Conservation (phyloP, 2,797 vertebrate genomes). For the Buceros bicornis region DNA sequence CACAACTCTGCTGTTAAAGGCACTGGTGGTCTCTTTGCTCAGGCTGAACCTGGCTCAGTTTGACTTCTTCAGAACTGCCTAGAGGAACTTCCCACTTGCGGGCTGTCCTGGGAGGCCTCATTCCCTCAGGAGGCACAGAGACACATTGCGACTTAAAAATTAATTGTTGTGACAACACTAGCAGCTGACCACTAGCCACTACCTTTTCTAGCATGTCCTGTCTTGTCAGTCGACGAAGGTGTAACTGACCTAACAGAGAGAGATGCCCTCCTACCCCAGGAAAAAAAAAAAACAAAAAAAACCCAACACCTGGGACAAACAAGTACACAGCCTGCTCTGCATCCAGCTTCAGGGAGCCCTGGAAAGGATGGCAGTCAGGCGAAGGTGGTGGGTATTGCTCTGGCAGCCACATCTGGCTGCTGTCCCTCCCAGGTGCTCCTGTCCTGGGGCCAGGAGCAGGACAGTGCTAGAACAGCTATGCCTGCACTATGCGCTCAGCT, state of each 20-base stretch:
- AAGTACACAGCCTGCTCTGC: neutral
- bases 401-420: neutral
- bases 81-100: neutral
- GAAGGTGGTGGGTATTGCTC: accelerated
- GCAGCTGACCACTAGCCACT: neutral
- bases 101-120: neutral
- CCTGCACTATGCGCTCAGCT: neutral
- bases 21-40: neutral
- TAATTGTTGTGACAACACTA: neutral
- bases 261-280: neutral
- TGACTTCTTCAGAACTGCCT: neutral
- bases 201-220: neutral
- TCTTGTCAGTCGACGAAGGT: neutral
- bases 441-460: neutral
- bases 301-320: neutral
- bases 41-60: neutral
- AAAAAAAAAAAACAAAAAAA: neutral
- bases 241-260: neutral
- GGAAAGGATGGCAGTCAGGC: neutral
- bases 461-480: neutral
- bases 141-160: neutral
- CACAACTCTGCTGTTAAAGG: neutral
- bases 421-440: neutral
- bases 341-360: neutral
- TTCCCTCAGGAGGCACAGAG: neutral